Conservation (phyloP, 2,888 invertebrate genomes). For the Papilio gigon region DNA sequence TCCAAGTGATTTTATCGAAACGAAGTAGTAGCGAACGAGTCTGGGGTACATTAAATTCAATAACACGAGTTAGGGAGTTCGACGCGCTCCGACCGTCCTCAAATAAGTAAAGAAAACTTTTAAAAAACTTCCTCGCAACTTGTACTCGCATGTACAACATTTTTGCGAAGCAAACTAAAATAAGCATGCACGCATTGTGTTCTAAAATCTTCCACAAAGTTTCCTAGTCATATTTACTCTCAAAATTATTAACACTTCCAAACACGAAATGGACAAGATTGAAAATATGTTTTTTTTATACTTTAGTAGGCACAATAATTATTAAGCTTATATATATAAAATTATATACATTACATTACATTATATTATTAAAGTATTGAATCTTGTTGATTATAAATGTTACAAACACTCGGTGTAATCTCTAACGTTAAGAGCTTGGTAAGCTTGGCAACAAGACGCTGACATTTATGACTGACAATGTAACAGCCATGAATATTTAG, state of each 20-base stretch:
- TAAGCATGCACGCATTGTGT: slow-evolving; percentile 47
- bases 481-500: not conserved
- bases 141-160: slow-evolving; percentile 68
- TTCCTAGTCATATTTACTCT: slow-evolving; percentile 2
- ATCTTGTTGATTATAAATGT: too few species aligned
- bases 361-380: too few species aligned
- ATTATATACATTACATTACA: too few species aligned
- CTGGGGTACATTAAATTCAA: slow-evolving; percentile 80
- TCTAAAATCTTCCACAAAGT: slow-evolving; percentile 19
- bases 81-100: slow-evolving; percentile 79
- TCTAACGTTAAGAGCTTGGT: not conserved
- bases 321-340: too few species aligned
- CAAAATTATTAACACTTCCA: slow-evolving; percentile 10
- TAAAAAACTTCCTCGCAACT: slow-evolving; percentile 72
- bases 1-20: slow-evolving; percentile 72
- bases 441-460: not conserved
- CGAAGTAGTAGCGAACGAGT: slow-evolving; percentile 70
- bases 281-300: not conserved
- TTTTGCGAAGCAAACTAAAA: slow-evolving; percentile 66
- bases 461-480: not conserved
- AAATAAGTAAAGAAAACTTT: slow-evolving; percentile 80
- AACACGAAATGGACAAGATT: not conserved
- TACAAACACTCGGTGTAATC: too few species aligned
- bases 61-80: slow-evolving; percentile 81
- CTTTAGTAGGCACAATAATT: too few species aligned